Conservation (phyloP, 2,797 vertebrate species). For the Iguana delicatissima region DNA sequence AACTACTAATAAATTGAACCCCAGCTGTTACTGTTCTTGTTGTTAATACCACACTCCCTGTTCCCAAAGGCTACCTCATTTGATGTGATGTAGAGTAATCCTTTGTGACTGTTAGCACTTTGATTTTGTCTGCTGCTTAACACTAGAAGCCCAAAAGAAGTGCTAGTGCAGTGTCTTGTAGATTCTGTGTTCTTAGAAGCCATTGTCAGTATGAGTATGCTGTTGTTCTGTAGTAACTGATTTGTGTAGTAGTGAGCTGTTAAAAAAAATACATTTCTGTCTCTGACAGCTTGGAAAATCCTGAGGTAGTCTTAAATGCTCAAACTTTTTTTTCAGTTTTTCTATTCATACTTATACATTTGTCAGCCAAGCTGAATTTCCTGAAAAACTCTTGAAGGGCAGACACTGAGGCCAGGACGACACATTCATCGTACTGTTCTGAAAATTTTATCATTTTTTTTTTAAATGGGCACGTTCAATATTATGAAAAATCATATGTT, state of each 20-base stretch:
- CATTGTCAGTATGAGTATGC: conserved; percentile 7
- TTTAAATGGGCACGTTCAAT: background rate
- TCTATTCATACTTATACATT: conserved; percentile 38
- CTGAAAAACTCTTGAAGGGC: conserved; percentile 43
- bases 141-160: conserved; percentile 40
- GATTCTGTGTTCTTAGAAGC: conserved; percentile 20
- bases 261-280: background rate
- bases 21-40: conserved; percentile 39
- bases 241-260: background rate
- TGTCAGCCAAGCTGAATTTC: conserved; percentile 25
- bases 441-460: background rate
- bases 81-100: conserved; percentile 30
- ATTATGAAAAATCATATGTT: background rate
- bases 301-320: conserved; percentile 30
- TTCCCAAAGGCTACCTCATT: conserved; percentile 48
- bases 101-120: conserved; percentile 42
- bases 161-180: fast-evolving
- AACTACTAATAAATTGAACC: conserved; percentile 58
- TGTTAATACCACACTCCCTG: conserved; percentile 41
- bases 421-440: background rate
- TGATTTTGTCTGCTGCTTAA: conserved; percentile 42
- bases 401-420: background rate
- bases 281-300: conserved; percentile 40
- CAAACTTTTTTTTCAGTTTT: conserved; percentile 44
- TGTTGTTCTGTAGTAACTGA: background rate